A percentile compares a stretch with the other conserved stretches of the same genome.
Evolutionary conservation across 1,140 invertebrate species (phyloP).

Genomic region (Calosoma granatense): DNA sequence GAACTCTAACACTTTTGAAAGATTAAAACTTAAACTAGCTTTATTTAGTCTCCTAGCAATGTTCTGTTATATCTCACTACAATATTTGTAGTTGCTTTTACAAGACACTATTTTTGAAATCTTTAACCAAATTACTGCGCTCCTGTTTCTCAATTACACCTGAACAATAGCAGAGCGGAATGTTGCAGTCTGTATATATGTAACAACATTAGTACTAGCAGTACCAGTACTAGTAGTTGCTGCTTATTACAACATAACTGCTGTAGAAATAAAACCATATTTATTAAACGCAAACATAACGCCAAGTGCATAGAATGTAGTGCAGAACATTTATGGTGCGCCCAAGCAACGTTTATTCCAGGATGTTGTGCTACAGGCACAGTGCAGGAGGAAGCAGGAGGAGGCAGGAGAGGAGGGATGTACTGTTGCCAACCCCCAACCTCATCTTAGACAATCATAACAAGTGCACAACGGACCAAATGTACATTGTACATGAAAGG

Average conservation of each 20-base stretch:
- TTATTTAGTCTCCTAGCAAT: too few species aligned
- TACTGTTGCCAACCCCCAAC: background rate
- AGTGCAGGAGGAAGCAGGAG: background rate
- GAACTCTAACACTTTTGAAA: too few species aligned
- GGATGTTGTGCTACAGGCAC: background rate
- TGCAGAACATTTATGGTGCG: background rate
- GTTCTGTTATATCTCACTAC: too few species aligned
- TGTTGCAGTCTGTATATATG: too few species aligned
- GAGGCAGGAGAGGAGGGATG: background rate
- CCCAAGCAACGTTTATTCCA: background rate
- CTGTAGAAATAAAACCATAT: background rate
- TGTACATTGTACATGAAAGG: background rate
- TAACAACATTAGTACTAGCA: too few species aligned
- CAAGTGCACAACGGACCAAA: background rate
- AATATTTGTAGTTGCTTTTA: too few species aligned
- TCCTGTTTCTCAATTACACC: too few species aligned
- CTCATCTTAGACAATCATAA: slow-evolving; percentile 8
- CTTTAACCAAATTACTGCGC: too few species aligned
- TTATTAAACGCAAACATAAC: background rate
- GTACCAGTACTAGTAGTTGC: background rate
- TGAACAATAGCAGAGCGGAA: too few species aligned
- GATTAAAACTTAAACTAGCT: too few species aligned
- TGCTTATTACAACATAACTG: slow-evolving; percentile 2
- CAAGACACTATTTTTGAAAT: too few species aligned
- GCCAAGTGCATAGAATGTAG: background rate